phyloP scores from a whole-genome alignment of 2,888 invertebrate genomes.

The Perdita meconis region DNA sequence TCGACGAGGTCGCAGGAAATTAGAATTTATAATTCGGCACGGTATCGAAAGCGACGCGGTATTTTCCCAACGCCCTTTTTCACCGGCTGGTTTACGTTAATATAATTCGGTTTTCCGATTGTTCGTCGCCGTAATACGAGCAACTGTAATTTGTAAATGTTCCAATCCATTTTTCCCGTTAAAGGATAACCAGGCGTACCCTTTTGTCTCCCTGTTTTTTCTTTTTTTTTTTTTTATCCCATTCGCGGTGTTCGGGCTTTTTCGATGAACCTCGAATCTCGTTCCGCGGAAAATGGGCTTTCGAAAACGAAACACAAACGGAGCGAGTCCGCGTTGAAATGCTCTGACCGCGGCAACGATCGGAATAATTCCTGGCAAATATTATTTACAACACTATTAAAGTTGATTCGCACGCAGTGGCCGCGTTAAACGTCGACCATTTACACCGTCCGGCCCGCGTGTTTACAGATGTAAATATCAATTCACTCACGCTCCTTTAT shows the following conservation, averaged over 20 bases:
- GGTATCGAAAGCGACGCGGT: constrained; percentile 2
- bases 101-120: constrained; percentile 33
- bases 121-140: constrained; percentile 3
- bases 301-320: constrained; percentile 3
- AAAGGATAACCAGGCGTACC: neutral
- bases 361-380: constrained; percentile 46
- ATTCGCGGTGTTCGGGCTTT: neutral
- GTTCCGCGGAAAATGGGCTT: constrained; percentile 12
- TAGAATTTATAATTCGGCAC: constrained; percentile 48
- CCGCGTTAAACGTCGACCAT: constrained; percentile 34
- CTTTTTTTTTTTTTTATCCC: neutral
- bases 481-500: constrained; percentile 27
- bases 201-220: neutral
- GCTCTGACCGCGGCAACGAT: constrained; percentile 11
- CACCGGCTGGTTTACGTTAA: neutral
- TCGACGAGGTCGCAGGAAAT: constrained; percentile 31
- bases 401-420: constrained; percentile 36
- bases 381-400: constrained; percentile 52
- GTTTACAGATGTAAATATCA: constrained; percentile 38
- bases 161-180: constrained; percentile 19
- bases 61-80: neutral
- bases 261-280: neutral
- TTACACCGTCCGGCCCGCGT: constrained; percentile 7
- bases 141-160: constrained; percentile 22
- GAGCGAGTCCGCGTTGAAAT: constrained; percentile 18